These are phyloP conservation scores for Pelusios castaneus DNA, from an alignment of 2,113 vertebrate genomes.

Conservation along the genomic window DNA sequence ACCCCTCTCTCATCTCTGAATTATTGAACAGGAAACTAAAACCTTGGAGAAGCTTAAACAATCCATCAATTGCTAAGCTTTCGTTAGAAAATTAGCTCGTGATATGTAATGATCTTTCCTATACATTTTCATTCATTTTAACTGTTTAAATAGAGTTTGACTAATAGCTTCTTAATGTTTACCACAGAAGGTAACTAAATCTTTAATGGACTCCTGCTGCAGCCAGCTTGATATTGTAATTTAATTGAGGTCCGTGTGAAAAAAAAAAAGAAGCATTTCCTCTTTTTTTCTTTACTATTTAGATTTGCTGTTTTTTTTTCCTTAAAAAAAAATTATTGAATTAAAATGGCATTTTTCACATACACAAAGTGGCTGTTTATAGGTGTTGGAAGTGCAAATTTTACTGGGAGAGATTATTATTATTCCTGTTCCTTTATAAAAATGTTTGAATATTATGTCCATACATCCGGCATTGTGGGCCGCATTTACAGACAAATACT, in stretches of 20 bases:
- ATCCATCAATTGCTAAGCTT: conserved; percentile 66
- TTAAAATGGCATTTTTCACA: conserved; percentile 2
- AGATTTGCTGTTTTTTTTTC: conserved; percentile 9
- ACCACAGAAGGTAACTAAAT: conserved; percentile 72
- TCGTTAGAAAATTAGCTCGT: conserved; percentile 60
- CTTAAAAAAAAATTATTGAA: background rate
- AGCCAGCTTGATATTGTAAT: conserved; percentile 62
- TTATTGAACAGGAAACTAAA: conserved; percentile 68
- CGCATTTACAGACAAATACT: background rate
- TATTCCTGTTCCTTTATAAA: background rate
- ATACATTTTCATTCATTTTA: conserved; percentile 73
- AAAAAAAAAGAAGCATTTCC: background rate
- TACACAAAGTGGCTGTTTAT: conserved; percentile 36
- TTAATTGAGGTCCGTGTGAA: conserved; percentile 52
- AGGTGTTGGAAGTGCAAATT: background rate
- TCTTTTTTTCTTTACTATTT: conserved; percentile 32
- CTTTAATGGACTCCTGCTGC: conserved; percentile 69
- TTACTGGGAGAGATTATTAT: background rate
- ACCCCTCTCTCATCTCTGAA: conserved; percentile 48
- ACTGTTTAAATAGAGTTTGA: conserved; percentile 76
- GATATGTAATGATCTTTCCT: conserved; percentile 67
- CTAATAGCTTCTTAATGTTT: conserved; percentile 74
- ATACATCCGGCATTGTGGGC: background rate
- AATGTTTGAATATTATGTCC: background rate
- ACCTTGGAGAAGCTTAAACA: conserved; percentile 63